phyloP scores from a whole-genome alignment of 2,797 vertebrate genomes.

The Microctenopoma stevenorrisi region DNA sequence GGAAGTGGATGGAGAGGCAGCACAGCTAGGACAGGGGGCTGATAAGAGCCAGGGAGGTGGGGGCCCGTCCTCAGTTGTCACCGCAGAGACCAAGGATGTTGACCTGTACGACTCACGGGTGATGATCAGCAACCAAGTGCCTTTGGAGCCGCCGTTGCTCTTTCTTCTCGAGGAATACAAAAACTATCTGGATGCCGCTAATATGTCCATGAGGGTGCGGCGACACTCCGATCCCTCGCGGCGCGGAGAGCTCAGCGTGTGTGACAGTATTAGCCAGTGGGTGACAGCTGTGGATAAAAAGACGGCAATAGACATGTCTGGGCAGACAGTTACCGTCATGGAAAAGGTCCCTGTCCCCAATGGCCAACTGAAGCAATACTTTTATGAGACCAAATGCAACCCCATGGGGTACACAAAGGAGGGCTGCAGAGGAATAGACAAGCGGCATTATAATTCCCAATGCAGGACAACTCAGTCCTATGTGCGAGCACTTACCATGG shows the following conservation, averaged over 20 bases:
- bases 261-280: conserved; percentile 99
- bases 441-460: conserved; percentile 99
- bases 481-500: conserved; percentile 99
- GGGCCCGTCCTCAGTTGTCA: conserved; percentile 70
- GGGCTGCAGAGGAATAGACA: conserved; percentile 99
- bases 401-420: conserved; percentile 99
- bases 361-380: conserved; percentile 99
- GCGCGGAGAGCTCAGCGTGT: conserved; percentile 97
- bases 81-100: conserved; percentile 92
- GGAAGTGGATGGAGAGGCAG: conserved; percentile 90
- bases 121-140: conserved; percentile 99
- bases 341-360: conserved; percentile 98
- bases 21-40: conserved; percentile 81
- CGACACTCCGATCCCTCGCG: conserved; percentile 97
- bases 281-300: conserved; percentile 99
- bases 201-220: conserved; percentile 98
- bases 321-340: conserved; percentile 97
- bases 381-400: conserved; percentile 99
- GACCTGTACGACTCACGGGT: conserved; percentile 97
- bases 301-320: conserved; percentile 99
- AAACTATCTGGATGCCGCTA: conserved; percentile 99
- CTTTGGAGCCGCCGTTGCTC: conserved; percentile 99
- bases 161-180: conserved; percentile 99
- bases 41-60: conserved; percentile 88
- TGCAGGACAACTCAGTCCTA: conserved; percentile 99